phyloP scores from a whole-genome alignment of 2,888 invertebrate genomes.

The Epinotia nisella region DNA sequence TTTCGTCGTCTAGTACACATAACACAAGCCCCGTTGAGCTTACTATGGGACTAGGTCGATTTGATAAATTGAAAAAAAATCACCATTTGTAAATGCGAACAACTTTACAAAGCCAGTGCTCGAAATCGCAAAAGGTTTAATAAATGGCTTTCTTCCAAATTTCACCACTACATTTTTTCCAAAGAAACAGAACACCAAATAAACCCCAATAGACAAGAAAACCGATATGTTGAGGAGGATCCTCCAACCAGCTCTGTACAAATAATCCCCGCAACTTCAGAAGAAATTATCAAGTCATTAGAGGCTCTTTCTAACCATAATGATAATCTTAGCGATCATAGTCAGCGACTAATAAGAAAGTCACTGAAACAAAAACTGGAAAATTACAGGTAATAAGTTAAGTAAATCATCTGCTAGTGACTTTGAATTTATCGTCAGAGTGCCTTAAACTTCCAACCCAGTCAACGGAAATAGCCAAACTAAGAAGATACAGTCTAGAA shows the following conservation, averaged over 20 bases:
- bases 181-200: slow-evolving; percentile 2
- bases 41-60: too few species aligned
- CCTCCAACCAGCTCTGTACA: background rate
- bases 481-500: background rate
- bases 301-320: background rate
- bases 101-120: background rate
- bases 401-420: background rate
- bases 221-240: background rate
- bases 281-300: background rate
- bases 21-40: too few species aligned
- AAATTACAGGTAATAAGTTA: background rate
- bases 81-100: background rate
- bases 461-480: slow-evolving; percentile 2
- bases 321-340: background rate
- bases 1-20: too few species aligned
- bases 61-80: too few species aligned
- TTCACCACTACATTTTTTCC: background rate
- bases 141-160: background rate
- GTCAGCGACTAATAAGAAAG: background rate
- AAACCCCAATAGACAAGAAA: background rate
- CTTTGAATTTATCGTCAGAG: background rate
- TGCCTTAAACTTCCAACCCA: background rate
- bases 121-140: background rate
- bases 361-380: background rate
- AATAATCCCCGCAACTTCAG: background rate